Evolutionary conservation across 2,797 vertebrate species (phyloP), one percentile per base, ranked within the genome.

Genomic region (Rhinogobio ventralis): DNA sequence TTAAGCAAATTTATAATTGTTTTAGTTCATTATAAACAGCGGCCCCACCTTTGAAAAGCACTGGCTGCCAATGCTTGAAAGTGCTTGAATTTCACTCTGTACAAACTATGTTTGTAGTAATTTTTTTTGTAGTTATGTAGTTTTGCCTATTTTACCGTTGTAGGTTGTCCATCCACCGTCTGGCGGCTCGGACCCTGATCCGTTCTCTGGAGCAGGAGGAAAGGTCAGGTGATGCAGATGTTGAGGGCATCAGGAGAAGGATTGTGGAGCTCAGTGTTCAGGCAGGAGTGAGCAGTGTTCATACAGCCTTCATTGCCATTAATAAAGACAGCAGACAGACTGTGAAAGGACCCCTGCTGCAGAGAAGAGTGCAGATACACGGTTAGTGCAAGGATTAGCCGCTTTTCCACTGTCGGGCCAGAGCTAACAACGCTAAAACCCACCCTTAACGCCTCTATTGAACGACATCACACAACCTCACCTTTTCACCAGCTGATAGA

Each of bases 261-360:
- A 91, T 95, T 62, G 81, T 96, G 87, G 86, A 95, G 20, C 86
- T 95, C 75, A 97, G 96, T 84, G 72, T 95, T 74, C 93, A 95
- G 53, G 94, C 94, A 78, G 95, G 95, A 89, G 94, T 97, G 84
- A 93, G 95, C 91, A 96, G 96, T 74, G 88, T 92, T 62, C 94
- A 94, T 86, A 96, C 95, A 0, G 92, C 96, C 28, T 96, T 96
- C 83, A 90, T 96, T 10, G 95, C 93, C 3, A 86, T 96, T 80
- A 92, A 94, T 87, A 95, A 94, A 85, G 89, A 89, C 8, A 81
- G 82, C 3, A 86, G 89, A 5, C 14, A 93, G 45, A 42, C 89
- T 0, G 81, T 95, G 17, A 86, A 92, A 69, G 93, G 93, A 4
- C 93, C 95, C 13, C 76, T 95, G 88, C 1, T 89, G 45, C 87